Conservation (phyloP, 2,797 vertebrate genomes). For the Okamejei kenojei region DNA sequence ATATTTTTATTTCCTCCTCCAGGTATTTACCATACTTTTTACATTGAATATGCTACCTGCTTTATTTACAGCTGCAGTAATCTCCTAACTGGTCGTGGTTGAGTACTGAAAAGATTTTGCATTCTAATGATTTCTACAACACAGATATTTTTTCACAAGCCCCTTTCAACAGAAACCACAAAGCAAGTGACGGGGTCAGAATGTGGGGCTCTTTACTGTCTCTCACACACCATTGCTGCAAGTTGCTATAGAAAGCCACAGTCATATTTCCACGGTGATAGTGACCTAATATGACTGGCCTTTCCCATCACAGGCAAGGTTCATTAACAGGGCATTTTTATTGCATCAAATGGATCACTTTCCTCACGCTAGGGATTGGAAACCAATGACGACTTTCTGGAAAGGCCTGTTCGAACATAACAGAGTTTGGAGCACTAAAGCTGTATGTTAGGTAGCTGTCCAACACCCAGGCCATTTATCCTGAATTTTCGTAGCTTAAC, state of each 20-base stretch:
- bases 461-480: not conserved
- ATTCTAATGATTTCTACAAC: not conserved
- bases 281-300: not conserved
- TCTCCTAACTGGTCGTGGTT: not conserved
- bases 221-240: not conserved
- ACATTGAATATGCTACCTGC: not conserved
- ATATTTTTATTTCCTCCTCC: not conserved
- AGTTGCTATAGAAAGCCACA: not conserved
- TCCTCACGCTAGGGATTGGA: not conserved
- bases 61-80: not conserved
- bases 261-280: not conserved
- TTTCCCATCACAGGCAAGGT: not conserved
- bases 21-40: not conserved
- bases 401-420: not conserved
- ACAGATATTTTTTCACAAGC: not conserved
- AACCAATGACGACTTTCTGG: not conserved
- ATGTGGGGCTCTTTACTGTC: not conserved
- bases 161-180: not conserved
- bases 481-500: not conserved
- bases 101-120: not conserved
- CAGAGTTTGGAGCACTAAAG: not conserved
- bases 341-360: not conserved
- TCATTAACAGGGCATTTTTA: not conserved
- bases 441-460: not conserved
- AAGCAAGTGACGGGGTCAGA: not conserved